These are phyloP conservation scores for Scaptomyza cyrtandrae DNA, from an alignment of 2,888 invertebrate species.

Conservation along the genomic window DNA sequence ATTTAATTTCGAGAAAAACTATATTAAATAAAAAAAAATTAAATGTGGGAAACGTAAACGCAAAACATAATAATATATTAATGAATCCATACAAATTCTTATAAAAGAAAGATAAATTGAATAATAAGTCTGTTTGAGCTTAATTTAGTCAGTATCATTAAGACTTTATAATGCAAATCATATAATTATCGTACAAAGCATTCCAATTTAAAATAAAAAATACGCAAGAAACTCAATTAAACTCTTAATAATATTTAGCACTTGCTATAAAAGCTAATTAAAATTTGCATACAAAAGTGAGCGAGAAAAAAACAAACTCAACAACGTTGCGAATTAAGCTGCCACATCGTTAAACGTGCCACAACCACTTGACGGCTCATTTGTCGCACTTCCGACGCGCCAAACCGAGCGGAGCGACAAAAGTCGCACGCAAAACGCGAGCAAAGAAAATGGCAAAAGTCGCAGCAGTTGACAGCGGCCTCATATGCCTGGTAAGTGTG, in stretches of 20 bases:
- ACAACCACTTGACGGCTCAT: constrained; percentile 45
- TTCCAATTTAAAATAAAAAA: neutral
- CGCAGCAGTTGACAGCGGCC: constrained; percentile 2
- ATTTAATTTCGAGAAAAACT: neutral
- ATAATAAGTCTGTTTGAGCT: neutral
- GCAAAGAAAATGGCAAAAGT: constrained; percentile 33
- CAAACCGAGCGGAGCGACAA: constrained; percentile 42
- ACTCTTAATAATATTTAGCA: neutral
- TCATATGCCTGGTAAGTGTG: constrained; percentile 44
- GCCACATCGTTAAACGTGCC: constrained; percentile 22
- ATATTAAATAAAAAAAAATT: constrained; percentile 25
- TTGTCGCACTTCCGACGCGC: constrained; percentile 58
- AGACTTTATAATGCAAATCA: neutral
- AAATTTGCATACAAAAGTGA: constrained; percentile 16
- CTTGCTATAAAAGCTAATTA: constrained; percentile 25
- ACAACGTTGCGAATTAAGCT: constrained; percentile 31
- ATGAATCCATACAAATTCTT: too few relatives aligned
- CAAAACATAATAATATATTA: neutral
- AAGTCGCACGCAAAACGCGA: constrained; percentile 37
- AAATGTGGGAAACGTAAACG: constrained; percentile 9
- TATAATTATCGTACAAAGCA: neutral
- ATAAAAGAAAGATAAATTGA: neutral
- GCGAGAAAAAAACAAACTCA: neutral
- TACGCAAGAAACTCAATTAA: neutral
- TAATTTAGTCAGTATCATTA: neutral